A percentile compares a stretch with the other conserved stretches of the same genome.
These are phyloP conservation scores for Isoperla grammatica DNA, from an alignment of 2,888 invertebrate genomes.

Conservation along the genomic window DNA sequence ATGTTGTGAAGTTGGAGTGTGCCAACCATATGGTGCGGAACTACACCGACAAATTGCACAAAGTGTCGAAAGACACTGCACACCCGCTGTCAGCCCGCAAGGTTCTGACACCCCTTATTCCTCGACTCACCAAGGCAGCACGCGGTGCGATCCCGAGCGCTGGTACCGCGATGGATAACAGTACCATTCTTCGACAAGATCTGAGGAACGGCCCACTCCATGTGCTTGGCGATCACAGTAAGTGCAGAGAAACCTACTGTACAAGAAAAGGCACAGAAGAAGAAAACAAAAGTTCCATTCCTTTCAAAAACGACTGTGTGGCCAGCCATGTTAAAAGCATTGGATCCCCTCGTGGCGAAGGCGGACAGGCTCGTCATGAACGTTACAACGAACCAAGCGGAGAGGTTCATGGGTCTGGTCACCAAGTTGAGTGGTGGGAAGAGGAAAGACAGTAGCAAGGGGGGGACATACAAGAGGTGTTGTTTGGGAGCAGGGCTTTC, in stretches of 20 bases:
- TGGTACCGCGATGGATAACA: background rate
- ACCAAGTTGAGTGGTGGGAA: slow-evolving; percentile 21
- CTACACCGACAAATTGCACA: slow-evolving; percentile 22
- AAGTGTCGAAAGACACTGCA: background rate
- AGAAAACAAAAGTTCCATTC: background rate
- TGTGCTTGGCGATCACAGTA: slow-evolving; percentile 21
- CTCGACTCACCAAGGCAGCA: slow-evolving; percentile 14
- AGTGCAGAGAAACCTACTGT: slow-evolving; percentile 17
- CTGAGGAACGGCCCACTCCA: slow-evolving; percentile 18
- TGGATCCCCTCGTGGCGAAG: slow-evolving; percentile 14
- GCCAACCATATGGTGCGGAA: slow-evolving; percentile 26
- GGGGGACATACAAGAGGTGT: slow-evolving; percentile 1
- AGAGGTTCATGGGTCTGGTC: slow-evolving; percentile 20
- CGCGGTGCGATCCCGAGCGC: slow-evolving; percentile 13
- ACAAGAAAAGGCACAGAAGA: slow-evolving; percentile 9
- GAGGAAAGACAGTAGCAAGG: slow-evolving; percentile 1
- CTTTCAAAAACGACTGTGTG: slow-evolving; percentile 2
- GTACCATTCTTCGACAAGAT: slow-evolving; percentile 14
- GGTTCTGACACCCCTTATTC: background rate
- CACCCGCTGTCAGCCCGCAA: background rate
- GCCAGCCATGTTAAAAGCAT: background rate
- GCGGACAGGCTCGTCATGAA: slow-evolving; percentile 16
- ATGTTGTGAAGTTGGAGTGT: slow-evolving; percentile 30
- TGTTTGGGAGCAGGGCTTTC: slow-evolving; percentile 4
- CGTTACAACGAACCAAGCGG: slow-evolving; percentile 21